phyloP scores from a whole-genome alignment of 2,797 vertebrate species.

The Emydoidea blandingii region DNA sequence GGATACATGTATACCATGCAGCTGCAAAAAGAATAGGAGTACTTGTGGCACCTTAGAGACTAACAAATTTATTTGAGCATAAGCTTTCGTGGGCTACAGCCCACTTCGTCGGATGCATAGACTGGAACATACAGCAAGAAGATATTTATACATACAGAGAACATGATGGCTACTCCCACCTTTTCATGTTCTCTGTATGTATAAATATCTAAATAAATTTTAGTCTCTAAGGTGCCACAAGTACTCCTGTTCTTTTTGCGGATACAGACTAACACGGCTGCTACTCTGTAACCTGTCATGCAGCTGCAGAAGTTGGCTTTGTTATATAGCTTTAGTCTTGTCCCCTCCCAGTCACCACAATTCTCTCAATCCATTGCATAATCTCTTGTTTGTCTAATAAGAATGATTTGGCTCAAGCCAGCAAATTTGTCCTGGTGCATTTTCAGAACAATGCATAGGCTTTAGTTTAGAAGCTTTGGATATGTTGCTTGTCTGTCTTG shows the following conservation, averaged over 20 bases:
- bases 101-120: too few relatives aligned
- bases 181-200: too few relatives aligned
- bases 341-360: background rate
- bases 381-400: conserved; percentile 39
- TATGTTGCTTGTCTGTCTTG: background rate
- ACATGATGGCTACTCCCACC: too few relatives aligned
- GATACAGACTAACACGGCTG: too few relatives aligned
- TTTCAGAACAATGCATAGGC: conserved; percentile 31
- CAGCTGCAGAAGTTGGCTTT: conserved; percentile 34
- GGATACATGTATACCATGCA: accelerated
- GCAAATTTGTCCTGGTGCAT: conserved; percentile 21
- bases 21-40: background rate
- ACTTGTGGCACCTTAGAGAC: too few relatives aligned
- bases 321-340: background rate
- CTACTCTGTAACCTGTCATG: background rate
- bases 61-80: too few relatives aligned
- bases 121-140: too few relatives aligned
- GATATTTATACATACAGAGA: too few relatives aligned
- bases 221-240: too few relatives aligned
- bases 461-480: conserved; percentile 26
- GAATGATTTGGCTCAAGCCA: conserved; percentile 48
- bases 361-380: background rate
- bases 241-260: too few relatives aligned
- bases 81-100: too few relatives aligned
- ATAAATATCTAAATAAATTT: too few relatives aligned